Conservation (phyloP, 2,797 vertebrate genomes). For the Lepus oiostolus region DNA sequence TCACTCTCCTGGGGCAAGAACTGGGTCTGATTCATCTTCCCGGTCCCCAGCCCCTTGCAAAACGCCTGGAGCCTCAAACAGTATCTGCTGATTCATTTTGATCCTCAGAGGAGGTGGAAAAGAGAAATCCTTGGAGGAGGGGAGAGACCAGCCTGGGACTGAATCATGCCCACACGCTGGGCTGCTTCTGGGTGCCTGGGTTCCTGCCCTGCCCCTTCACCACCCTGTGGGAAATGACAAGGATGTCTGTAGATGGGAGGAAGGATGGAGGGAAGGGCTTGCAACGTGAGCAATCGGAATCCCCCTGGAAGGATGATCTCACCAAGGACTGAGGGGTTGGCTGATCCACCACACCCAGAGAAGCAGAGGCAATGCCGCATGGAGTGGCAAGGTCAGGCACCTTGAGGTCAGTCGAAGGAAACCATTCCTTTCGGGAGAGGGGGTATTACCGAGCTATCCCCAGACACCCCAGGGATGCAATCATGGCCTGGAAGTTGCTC, state of each 20-base stretch:
- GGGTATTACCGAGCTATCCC: not conserved
- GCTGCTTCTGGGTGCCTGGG: not conserved
- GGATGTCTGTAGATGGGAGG: not conserved
- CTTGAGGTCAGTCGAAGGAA: too few relatives aligned
- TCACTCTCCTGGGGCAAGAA: conserved; percentile 4
- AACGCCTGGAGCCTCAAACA: not conserved
- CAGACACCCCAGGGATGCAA: not conserved
- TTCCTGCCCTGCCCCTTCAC: not conserved
- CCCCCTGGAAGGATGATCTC: not conserved
- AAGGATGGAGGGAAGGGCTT: not conserved
- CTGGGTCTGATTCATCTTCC: not conserved
- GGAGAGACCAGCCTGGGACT: not conserved
- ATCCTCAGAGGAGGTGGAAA: not conserved
- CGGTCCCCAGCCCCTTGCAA: not conserved
- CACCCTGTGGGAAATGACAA: not conserved
- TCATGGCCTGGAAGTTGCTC: not conserved
- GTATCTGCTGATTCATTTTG: not conserved
- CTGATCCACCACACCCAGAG: not conserved
- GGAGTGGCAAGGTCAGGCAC: not conserved
- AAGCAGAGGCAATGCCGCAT: not conserved
- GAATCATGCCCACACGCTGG: not conserved
- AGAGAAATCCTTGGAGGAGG: not conserved
- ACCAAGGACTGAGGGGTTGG: not conserved
- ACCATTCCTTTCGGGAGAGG: not conserved
- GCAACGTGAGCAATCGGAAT: not conserved